These are phyloP conservation scores for Sebastes jordani DNA, from an alignment of 2,797 vertebrate species.

Conservation along the genomic window DNA sequence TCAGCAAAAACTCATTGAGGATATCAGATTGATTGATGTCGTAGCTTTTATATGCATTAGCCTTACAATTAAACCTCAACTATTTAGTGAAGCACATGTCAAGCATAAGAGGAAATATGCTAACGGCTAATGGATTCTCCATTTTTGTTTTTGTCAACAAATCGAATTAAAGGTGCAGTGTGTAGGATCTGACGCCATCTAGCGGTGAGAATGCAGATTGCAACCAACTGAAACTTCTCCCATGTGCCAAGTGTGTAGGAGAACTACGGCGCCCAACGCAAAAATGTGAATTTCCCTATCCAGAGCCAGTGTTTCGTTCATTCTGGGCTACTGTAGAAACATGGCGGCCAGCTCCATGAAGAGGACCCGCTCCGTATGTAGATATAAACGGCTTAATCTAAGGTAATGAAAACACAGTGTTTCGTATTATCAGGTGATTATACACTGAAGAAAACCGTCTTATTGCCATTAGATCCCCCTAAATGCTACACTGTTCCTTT, in stretches of 20 bases:
- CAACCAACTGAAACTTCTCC: not conserved
- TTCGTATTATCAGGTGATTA: too few relatives aligned
- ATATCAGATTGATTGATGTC: conserved; percentile 43
- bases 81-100: conserved; percentile 28
- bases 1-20: conserved; percentile 25
- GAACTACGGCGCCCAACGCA: fast-evolving
- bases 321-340: too few relatives aligned
- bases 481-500: not conserved
- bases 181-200: fast-evolving
- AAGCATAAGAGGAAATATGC: conserved; percentile 24
- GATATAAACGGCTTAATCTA: too few relatives aligned
- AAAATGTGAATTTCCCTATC: fast-evolving
- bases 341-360: too few relatives aligned
- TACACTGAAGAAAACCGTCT: too few relatives aligned
- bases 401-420: too few relatives aligned
- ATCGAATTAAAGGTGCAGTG: not conserved
- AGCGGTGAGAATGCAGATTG: not conserved
- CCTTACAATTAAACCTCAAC: conserved; percentile 43
- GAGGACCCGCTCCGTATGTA: too few relatives aligned
- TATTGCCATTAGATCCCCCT: not conserved
- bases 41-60: conserved; percentile 44
- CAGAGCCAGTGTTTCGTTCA: too few relatives aligned
- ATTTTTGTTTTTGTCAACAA: not conserved
- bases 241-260: not conserved
- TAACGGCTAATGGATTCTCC: not conserved